phyloP scores from a whole-genome alignment of 1,140 invertebrate genomes.

The Agrilus planipennis region DNA sequence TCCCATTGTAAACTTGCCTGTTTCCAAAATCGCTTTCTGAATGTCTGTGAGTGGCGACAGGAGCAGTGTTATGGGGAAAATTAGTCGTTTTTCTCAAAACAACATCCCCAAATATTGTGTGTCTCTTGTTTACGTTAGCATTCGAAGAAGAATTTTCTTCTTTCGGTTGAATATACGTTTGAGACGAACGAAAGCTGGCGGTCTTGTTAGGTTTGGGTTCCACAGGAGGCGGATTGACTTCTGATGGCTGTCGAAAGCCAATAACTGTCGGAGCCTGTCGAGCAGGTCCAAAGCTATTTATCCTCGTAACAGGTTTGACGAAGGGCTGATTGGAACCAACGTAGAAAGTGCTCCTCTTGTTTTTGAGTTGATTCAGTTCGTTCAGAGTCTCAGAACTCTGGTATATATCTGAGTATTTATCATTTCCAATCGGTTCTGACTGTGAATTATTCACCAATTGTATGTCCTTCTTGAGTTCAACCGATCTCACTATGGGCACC shows the following conservation, averaged over 20 bases:
- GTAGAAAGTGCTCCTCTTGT: constrained; percentile 2
- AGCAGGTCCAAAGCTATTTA: constrained; percentile 21
- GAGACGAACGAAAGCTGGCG: too few species aligned
- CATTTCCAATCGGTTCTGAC: constrained; percentile 14
- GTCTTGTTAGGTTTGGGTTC: constrained; percentile 13
- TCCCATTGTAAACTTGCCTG: not conserved
- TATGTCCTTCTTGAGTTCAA: constrained; percentile 33
- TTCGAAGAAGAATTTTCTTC: constrained; percentile 16
- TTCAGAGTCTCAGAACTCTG: constrained; percentile 3
- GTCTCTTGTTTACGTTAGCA: constrained; percentile 12
- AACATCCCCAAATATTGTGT: constrained; percentile 8
- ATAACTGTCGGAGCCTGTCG: constrained; percentile 22
- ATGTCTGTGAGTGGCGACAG: too few species aligned
- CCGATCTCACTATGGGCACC: constrained; percentile 32
- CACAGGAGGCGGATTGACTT: constrained; percentile 9
- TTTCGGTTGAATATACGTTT: not conserved
- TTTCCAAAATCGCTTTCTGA: constrained; percentile 1
- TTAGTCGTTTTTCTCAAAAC: constrained; percentile 9
- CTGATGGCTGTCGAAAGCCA: constrained; percentile 21
- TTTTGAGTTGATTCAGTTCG: constrained; percentile 3
- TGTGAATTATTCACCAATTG: constrained; percentile 26
- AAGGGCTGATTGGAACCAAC: constrained; percentile 9
- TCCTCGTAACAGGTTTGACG: constrained; percentile 17
- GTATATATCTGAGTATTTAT: constrained; percentile 6
- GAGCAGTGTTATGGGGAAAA: too few species aligned